Evolutionary conservation across 2,113 vertebrate genomes (phyloP).

Genomic region (Cervus canadensis): DNA sequence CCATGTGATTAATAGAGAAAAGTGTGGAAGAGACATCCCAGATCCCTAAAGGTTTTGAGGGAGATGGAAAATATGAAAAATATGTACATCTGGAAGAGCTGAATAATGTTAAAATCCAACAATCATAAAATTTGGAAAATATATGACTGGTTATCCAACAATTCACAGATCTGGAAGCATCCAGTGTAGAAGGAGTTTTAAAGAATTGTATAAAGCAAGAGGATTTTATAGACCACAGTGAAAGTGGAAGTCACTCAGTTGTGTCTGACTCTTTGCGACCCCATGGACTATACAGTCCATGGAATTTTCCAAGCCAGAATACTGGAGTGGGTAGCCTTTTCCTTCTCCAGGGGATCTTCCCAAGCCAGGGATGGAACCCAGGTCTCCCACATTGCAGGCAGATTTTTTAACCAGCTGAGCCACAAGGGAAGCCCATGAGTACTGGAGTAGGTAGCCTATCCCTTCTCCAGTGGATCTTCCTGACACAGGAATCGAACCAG

Average conservation of each 20-base stretch:
- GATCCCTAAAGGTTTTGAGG: background rate
- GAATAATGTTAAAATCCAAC: background rate
- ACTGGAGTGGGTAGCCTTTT: background rate
- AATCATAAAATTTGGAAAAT: background rate
- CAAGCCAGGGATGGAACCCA: background rate
- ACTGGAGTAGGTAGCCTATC: background rate
- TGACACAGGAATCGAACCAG: background rate
- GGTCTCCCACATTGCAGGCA: background rate
- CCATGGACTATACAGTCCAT: background rate
- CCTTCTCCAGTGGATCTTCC: background rate
- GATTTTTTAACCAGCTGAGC: background rate
- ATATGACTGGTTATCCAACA: background rate
- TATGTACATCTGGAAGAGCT: background rate
- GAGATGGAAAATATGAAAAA: background rate
- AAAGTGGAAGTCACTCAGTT: background rate
- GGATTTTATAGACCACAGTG: background rate
- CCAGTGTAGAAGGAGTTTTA: background rate
- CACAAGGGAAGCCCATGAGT: background rate
- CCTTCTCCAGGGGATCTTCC: background rate
- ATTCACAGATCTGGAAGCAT: background rate
- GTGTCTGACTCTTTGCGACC: rapidly evolving
- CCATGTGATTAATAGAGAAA: background rate
- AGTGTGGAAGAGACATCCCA: background rate
- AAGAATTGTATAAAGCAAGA: background rate
- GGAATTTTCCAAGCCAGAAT: background rate